These are phyloP conservation scores for Portunus trituberculatus DNA, from an alignment of 1,140 invertebrate genomes.

Conservation along the genomic window DNA sequence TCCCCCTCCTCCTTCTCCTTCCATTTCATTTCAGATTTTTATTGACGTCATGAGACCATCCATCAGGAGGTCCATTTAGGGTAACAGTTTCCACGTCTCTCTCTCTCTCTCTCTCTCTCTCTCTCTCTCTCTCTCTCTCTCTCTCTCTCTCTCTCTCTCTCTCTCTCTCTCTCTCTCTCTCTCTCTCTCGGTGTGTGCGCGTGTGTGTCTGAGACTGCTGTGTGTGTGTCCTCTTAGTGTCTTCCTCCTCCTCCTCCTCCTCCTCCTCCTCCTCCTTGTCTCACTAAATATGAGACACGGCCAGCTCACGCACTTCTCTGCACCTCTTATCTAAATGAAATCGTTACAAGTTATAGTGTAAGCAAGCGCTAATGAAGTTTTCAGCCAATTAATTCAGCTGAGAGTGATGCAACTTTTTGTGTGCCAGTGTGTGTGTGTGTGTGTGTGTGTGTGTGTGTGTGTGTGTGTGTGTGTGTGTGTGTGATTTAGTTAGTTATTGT, in stretches of 20 bases:
- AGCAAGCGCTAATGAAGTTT: constrained; percentile 73
- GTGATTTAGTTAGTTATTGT: background rate
- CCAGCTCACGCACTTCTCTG: constrained; percentile 43
- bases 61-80: background rate
- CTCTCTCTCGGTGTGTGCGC: background rate
- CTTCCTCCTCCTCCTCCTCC: background rate
- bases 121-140: constrained; percentile 29
- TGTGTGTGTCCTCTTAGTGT: background rate
- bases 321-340: constrained; percentile 74
- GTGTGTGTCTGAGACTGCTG: background rate
- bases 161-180: constrained; percentile 20
- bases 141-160: constrained; percentile 9
- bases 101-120: background rate
- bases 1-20: too few relatives aligned
- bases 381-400: constrained; percentile 74
- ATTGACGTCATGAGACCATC: background rate
- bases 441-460: constrained; percentile 11
- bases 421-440: background rate
- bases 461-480: constrained; percentile 33
- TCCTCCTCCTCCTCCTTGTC: constrained; percentile 44
- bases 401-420: constrained; percentile 78
- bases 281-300: constrained; percentile 41
- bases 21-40: constrained; percentile 14
- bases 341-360: constrained; percentile 75
- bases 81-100: background rate